These are phyloP conservation scores for Leuciscus idus DNA, from an alignment of 2,113 vertebrate species.

Conservation along the genomic window DNA sequence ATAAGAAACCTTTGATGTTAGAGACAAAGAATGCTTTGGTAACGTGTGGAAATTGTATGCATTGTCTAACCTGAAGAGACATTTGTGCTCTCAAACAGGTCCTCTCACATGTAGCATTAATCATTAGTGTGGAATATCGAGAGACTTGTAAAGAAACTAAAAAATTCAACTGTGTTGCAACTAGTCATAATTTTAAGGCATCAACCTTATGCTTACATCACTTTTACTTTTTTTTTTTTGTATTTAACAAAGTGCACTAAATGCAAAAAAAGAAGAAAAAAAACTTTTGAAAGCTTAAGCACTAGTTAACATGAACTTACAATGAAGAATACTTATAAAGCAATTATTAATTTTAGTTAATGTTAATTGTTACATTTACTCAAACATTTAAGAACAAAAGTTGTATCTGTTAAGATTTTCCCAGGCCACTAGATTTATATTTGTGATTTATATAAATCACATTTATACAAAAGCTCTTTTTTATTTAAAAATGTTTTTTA, in stretches of 20 bases:
- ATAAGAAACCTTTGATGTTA: constrained; percentile 10
- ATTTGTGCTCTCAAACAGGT: neutral
- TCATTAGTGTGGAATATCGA: neutral
- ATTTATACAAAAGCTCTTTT: neutral
- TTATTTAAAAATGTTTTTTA: neutral
- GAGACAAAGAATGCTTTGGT: constrained; percentile 29
- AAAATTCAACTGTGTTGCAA: neutral
- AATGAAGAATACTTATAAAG: neutral
- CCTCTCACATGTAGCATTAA: neutral
- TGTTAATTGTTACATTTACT: neutral
- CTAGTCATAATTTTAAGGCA: neutral
- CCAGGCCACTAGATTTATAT: neutral
- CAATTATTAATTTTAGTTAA: neutral
- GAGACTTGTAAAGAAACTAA: neutral
- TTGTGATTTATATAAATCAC: neutral
- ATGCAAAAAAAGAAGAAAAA: neutral
- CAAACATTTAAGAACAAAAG: neutral
- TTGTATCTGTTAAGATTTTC: neutral
- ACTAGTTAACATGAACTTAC: neutral
- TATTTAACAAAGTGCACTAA: neutral
- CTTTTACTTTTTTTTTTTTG: too few relatives aligned
- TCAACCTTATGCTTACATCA: neutral
- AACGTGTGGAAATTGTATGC: neutral
- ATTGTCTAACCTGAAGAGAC: neutral
- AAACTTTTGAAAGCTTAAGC: neutral